Evolutionary conservation across 2,797 vertebrate genomes (phyloP).

Genomic region (Manis crassicaudata): DNA sequence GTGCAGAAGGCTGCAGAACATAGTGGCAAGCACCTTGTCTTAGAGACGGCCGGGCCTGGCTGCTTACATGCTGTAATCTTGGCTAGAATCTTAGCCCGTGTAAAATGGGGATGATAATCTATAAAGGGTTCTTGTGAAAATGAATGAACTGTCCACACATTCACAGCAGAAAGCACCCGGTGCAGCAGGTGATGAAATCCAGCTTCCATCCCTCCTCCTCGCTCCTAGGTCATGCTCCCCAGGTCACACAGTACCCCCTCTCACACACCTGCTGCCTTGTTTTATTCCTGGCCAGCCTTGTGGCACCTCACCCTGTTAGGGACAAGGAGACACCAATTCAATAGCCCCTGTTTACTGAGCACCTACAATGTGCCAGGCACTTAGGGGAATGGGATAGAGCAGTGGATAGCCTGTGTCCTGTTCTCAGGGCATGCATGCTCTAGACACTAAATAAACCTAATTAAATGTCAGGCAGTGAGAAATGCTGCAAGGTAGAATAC

Average conservation of each 20-base stretch:
- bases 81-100: not conserved
- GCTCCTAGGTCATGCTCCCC: too few relatives aligned
- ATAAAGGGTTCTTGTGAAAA: not conserved
- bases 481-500: not conserved
- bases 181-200: fast-evolving
- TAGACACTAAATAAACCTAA: not conserved
- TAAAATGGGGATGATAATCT: not conserved
- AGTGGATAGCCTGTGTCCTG: not conserved
- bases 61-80: fast-evolving
- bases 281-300: not conserved
- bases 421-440: fast-evolving
- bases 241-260: fast-evolving
- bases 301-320: not conserved
- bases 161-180: not conserved
- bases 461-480: fast-evolving
- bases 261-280: fast-evolving
- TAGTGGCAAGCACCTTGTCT: not conserved
- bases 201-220: not conserved
- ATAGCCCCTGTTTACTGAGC: not conserved
- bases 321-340: not conserved
- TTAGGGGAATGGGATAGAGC: too few relatives aligned
- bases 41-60: not conserved
- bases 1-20: not conserved
- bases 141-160: not conserved
- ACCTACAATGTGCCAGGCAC: not conserved